Evolutionary conservation across 2,797 vertebrate species (phyloP).

Genomic region (Coendou prehensilis): DNA sequence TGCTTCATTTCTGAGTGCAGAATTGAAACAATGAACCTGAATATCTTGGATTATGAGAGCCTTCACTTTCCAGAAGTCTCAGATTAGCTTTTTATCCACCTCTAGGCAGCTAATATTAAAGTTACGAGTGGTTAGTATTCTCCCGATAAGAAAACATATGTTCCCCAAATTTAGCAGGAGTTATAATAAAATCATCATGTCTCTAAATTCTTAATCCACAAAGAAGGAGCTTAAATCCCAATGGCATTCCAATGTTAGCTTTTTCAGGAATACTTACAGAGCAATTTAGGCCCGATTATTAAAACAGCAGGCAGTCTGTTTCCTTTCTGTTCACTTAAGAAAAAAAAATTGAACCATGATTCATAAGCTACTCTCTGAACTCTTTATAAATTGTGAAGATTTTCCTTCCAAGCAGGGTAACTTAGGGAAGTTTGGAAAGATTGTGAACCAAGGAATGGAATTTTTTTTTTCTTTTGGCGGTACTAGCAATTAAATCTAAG

Average conservation of each 20-base stretch:
- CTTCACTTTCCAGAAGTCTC: constrained; percentile 1
- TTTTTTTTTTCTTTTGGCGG: not conserved
- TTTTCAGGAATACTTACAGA: constrained; percentile 45
- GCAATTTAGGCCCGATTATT: constrained; percentile 50
- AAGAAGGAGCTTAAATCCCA: constrained; percentile 60
- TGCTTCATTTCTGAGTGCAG: not conserved
- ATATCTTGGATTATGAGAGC: not conserved
- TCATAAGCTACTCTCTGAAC: constrained; percentile 30
- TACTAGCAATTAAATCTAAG: not conserved
- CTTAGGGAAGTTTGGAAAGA: not conserved
- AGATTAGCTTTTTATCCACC: not conserved
- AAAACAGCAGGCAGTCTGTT: constrained; percentile 54
- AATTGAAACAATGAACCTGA: not conserved
- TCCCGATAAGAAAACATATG: constrained; percentile 66
- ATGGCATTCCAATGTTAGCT: not conserved
- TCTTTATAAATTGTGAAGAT: constrained; percentile 3
- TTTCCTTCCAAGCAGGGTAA: constrained; percentile 37
- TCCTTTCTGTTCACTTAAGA: constrained; percentile 44
- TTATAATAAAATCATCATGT: constrained; percentile 62
- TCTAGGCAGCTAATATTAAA: constrained; percentile 32
- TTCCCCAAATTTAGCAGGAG: constrained; percentile 55
- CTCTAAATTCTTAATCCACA: constrained; percentile 72
- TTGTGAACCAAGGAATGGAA: not conserved
- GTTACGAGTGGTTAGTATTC: constrained; percentile 42
- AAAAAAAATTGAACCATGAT: constrained; percentile 38